A percentile compares a stretch with the other conserved stretches of the same genome.
Conservation (phyloP, 2,888 invertebrate genomes). For the Holacanthella duospinosa region DNA sequence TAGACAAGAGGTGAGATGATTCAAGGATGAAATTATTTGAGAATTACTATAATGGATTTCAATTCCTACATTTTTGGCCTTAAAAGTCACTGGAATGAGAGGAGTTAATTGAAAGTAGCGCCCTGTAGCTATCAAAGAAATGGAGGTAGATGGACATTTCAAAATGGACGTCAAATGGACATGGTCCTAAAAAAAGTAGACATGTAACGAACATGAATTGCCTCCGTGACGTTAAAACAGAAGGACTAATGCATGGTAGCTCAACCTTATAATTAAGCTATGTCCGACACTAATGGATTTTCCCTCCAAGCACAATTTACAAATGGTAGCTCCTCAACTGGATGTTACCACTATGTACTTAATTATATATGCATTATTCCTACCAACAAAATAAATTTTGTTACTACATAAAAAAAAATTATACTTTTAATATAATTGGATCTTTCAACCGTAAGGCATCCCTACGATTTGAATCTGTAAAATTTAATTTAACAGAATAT, state of each 20-base stretch:
- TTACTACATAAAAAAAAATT: not conserved
- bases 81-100: no score
- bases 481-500: not conserved
- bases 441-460: not conserved
- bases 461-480: no score
- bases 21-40: no score
- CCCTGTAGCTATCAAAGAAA: no score
- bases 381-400: not conserved
- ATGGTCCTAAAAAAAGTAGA: no score
- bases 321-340: not conserved
- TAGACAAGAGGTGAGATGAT: no score
- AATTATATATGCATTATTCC: not conserved
- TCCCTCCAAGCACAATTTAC: not conserved
- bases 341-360: not conserved
- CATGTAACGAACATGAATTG: no score
- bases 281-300: conserved; percentile 6
- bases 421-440: not conserved
- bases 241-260: not conserved
- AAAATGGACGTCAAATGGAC: conserved; percentile 4
- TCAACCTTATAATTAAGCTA: not conserved
- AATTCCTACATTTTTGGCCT: no score
- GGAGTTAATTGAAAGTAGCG: no score
- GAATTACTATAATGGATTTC: no score
- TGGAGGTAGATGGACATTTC: no score
- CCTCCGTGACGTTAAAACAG: not conserved